Base-by-base conservation (phyloP, 2,113 vertebrate species). In the Himantopus leucocephalus region DNA sequence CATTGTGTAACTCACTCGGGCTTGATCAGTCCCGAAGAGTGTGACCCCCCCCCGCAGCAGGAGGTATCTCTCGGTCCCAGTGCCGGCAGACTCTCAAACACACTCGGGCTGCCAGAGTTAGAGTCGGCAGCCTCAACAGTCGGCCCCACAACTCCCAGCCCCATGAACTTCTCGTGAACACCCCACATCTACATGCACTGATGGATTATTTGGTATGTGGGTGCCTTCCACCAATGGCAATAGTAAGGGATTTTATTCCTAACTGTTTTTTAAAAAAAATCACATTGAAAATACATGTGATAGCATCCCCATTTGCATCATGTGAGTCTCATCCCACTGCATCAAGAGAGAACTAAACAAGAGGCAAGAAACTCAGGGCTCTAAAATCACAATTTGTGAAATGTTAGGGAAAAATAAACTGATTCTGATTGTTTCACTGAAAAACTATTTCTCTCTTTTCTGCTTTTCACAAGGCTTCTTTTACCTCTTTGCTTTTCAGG, bases 81-180 rank as follows among this genome's bases (percentile, higher is more conserved):
- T 2, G 22, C 48, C 55, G 43, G 13, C 85, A 79, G 66, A 29
- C 60, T 73, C 37, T 43, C 48, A 39, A 43, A 30, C 35, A 64
- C 3, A 4, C 14, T 8, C 15, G 45, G 59, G 47, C 71, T 73
- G 58, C 41, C 62, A 9, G 45, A 48, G 10, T 48, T 27, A 80
- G 17, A 75, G 37, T 37, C 2, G 0, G 35, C 81, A 70, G 39
- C 71, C 34, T 90, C 85, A 71, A 22, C 37, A 52, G 45, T 45
- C 45, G 15, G 45, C 29, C 27, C 37, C 1, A 3, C 1, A 19
- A 22, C 39, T 82, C 48, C 26, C 74, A 90, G 41, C 29, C 32
- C 27, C 2, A 1, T 20, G 8, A 24, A 6, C 9, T 4, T 60
- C 59, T 45, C 1, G 0, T 17, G 58, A 41, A 63, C 32, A 9